Evolutionary conservation across 2,113 vertebrate genomes (phyloP).

Genomic region (Astur gentilis): DNA sequence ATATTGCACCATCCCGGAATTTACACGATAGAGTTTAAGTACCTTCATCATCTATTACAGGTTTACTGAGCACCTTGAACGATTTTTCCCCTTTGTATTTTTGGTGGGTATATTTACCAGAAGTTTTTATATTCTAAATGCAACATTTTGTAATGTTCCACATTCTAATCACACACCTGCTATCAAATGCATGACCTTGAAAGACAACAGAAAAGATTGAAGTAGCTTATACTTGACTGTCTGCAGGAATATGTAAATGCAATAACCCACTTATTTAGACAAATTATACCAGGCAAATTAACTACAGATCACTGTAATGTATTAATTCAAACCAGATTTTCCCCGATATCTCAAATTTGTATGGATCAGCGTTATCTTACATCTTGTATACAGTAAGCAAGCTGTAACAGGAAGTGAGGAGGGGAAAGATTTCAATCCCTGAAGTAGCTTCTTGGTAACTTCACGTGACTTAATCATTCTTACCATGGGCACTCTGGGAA

Average conservation of each 20-base stretch:
- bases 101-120: neutral
- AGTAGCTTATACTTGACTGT: neutral
- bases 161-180: neutral
- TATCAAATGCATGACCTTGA: neutral
- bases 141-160: neutral
- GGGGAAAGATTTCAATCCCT: neutral
- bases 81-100: neutral
- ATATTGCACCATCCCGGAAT: neutral
- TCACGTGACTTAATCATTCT: neutral
- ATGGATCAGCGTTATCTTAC: neutral
- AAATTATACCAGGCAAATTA: neutral
- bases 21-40: neutral
- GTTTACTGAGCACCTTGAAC: neutral
- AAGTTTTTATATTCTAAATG: neutral
- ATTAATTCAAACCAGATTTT: neutral
- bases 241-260: neutral
- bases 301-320: neutral
- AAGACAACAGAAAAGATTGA: neutral
- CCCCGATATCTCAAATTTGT: neutral
- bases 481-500: neutral
- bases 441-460: neutral
- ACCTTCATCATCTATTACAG: neutral
- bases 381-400: neutral
- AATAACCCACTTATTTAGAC: neutral
- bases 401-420: neutral